Evolutionary conservation across 2,113 vertebrate species (phyloP).

Genomic region (Uria lomvia): DNA sequence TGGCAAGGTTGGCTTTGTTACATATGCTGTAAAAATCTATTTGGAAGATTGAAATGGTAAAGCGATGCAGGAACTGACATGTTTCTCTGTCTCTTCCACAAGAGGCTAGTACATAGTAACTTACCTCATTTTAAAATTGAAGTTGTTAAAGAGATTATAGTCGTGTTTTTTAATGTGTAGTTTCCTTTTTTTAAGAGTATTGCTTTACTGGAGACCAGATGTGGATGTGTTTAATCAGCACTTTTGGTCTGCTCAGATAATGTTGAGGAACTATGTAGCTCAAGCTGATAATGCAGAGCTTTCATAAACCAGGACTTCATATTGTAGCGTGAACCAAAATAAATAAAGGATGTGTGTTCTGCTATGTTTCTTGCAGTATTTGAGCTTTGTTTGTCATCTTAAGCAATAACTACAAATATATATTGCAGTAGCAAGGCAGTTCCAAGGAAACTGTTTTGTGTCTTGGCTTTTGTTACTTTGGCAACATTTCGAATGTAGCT

Average conservation of each 20-base stretch:
- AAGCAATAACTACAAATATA: neutral
- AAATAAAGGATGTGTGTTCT: neutral
- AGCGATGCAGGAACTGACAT: rapidly evolving
- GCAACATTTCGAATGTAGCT: neutral
- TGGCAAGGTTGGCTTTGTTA: neutral
- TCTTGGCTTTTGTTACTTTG: neutral
- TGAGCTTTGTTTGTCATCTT: neutral
- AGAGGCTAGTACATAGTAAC: rapidly evolving
- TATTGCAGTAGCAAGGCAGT: neutral
- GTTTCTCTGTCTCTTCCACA: neutral
- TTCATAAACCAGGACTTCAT: neutral
- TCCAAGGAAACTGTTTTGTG: neutral
- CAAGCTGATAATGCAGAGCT: neutral
- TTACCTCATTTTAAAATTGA: neutral
- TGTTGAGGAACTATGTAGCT: neutral
- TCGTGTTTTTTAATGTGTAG: rapidly evolving
- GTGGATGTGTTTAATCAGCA: neutral
- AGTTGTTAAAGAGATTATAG: neutral
- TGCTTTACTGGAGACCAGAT: neutral
- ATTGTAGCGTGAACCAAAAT: neutral
- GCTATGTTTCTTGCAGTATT: neutral
- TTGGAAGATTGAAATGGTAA: neutral
- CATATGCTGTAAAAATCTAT: neutral
- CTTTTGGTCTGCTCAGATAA: neutral
- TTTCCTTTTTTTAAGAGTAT: neutral